Evolutionary conservation across 2,113 vertebrate genomes (phyloP).

Genomic region (Columbina picui): DNA sequence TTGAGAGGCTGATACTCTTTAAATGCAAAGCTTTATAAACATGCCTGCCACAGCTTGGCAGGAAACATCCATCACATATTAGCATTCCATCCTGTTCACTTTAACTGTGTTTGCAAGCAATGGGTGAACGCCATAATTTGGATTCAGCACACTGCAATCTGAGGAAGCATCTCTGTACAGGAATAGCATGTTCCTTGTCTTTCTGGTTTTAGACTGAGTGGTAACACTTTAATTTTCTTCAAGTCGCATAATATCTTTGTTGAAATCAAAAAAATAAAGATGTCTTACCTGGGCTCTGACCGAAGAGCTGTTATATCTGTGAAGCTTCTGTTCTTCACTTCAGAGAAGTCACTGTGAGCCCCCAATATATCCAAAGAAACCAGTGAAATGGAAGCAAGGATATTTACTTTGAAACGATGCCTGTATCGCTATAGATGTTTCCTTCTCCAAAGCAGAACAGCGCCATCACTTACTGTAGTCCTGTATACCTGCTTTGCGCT

Average conservation of each 20-base stretch:
- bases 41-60: not conserved
- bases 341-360: not conserved
- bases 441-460: not conserved
- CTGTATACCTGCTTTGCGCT: not conserved
- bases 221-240: not conserved
- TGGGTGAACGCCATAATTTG: not conserved
- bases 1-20: not conserved
- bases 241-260: not conserved
- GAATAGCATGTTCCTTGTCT: not conserved
- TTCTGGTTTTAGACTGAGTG: not conserved
- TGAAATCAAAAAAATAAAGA: not conserved
- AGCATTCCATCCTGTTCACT: slow-evolving; percentile 6
- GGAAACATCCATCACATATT: not conserved
- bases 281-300: not conserved
- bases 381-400: not conserved
- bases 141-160: not conserved
- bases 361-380: not conserved
- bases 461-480: not conserved
- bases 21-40: slow-evolving; percentile 23
- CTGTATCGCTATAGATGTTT: not conserved
- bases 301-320: not conserved
- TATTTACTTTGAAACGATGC: not conserved
- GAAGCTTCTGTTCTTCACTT: not conserved
- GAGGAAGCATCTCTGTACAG: not conserved
- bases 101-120: not conserved